phyloP scores from a whole-genome alignment of 2,888 invertebrate genomes.

The Baronia brevicornis region DNA sequence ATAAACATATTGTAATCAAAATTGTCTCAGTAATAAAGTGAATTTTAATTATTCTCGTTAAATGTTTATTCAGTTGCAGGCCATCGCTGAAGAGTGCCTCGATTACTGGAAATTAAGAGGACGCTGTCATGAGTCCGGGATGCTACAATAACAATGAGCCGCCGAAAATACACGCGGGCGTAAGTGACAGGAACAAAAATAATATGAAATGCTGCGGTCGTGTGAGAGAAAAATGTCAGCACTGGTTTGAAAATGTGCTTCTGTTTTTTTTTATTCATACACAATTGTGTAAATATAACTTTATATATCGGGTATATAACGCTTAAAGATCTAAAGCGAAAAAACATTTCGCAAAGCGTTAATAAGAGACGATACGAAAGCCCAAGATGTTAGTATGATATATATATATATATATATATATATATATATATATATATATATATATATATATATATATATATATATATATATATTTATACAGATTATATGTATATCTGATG shows the following conservation, averaged over 20 bases:
- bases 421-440: too few species aligned
- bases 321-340: constrained; percentile 19
- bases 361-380: not conserved
- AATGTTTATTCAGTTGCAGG: constrained; percentile 71
- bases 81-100: constrained; percentile 59
- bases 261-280: constrained; percentile 23
- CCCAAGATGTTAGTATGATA: too few species aligned
- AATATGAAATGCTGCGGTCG: constrained; percentile 26
- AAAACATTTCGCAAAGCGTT: not conserved
- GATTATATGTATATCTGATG: too few species aligned
- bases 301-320: not conserved
- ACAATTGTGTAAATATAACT: not conserved
- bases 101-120: constrained; percentile 74
- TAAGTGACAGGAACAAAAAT: constrained; percentile 53
- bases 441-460: too few species aligned
- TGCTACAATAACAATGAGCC: constrained; percentile 64
- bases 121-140: constrained; percentile 53
- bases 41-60: constrained; percentile 37
- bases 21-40: constrained; percentile 16
- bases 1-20: too few species aligned
- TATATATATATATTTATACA: too few species aligned
- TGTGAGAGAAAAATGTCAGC: constrained; percentile 22
- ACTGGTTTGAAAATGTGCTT: constrained; percentile 21
- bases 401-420: too few species aligned
- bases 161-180: constrained; percentile 55